phyloP scores from a whole-genome alignment of 1,140 invertebrate species.

The Riptortus pedestris region DNA sequence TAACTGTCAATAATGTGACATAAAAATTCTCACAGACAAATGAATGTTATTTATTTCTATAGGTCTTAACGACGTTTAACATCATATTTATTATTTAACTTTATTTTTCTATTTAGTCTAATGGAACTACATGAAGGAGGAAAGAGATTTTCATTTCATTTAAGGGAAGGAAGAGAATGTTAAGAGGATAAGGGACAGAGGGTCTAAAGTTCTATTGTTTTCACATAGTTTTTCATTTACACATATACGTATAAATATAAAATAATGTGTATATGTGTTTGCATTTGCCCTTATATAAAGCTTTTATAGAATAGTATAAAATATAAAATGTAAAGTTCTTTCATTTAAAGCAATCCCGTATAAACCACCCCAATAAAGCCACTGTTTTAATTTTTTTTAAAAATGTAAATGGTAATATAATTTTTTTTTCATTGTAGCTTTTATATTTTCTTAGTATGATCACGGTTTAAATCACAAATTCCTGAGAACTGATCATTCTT shows the following conservation, averaged over 20 bases:
- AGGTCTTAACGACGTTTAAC: neutral
- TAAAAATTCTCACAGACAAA: neutral
- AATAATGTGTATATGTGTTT: conserved; percentile 1
- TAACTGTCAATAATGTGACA: neutral
- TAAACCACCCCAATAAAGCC: conserved; percentile 5
- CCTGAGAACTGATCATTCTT: conserved; percentile 9
- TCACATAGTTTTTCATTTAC: neutral
- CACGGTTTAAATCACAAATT: conserved; percentile 11
- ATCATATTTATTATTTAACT: neutral
- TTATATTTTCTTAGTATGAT: conserved; percentile 4
- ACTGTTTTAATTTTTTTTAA: conserved; percentile 6
- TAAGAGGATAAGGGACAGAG: neutral
- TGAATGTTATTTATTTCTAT: neutral
- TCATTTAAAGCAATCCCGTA: conserved; percentile 15
- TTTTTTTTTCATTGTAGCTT: neutral
- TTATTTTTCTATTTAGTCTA: neutral
- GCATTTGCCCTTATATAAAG: neutral
- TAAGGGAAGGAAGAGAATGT: neutral
- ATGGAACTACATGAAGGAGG: neutral
- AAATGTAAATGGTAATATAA: neutral
- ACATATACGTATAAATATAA: neutral
- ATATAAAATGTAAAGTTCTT: conserved; percentile 11
- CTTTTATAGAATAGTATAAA: conserved; percentile 16
- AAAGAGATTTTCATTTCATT: neutral
- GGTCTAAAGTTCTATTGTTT: neutral